These are phyloP conservation scores for Anhinga rufa DNA, from an alignment of 2,113 vertebrate genomes.

Conservation along the genomic window DNA sequence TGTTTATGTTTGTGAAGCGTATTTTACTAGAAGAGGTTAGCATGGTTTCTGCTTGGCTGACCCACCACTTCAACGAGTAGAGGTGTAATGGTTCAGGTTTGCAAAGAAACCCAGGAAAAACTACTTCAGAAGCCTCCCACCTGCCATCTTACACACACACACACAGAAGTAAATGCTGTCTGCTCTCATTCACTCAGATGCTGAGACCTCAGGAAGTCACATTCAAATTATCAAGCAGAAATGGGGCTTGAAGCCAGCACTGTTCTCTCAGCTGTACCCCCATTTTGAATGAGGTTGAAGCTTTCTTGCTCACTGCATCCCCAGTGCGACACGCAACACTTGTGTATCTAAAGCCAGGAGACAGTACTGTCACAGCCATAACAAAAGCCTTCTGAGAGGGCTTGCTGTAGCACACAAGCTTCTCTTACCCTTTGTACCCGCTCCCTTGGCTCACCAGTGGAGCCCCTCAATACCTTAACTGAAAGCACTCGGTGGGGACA, in stretches of 20 bases:
- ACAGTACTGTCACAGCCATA: no score
- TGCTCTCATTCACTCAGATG: no score
- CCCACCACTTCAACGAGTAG: accelerated
- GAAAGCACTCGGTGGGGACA: neutral
- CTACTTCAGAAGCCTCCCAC: neutral
- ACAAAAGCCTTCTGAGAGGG: no score
- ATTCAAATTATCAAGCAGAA: no score
- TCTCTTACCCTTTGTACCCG: accelerated
- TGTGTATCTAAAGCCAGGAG: neutral
- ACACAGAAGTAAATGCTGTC: accelerated
- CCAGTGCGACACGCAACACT: accelerated
- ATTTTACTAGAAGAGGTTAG: accelerated
- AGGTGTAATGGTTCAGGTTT: no score
- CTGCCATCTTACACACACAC: no score
- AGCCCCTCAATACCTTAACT: neutral
- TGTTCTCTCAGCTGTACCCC: neutral
- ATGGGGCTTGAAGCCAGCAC: accelerated
- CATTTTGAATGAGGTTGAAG: neutral
- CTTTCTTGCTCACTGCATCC: neutral
- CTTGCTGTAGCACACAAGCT: neutral
- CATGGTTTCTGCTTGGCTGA: neutral
- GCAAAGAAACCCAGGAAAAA: neutral
- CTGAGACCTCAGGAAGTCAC: neutral
- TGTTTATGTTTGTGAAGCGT: accelerated
- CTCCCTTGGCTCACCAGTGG: neutral